These are phyloP conservation scores for Chaetodon trifasciatus DNA, from an alignment of 2,797 vertebrate genomes.

Conservation along the genomic window DNA sequence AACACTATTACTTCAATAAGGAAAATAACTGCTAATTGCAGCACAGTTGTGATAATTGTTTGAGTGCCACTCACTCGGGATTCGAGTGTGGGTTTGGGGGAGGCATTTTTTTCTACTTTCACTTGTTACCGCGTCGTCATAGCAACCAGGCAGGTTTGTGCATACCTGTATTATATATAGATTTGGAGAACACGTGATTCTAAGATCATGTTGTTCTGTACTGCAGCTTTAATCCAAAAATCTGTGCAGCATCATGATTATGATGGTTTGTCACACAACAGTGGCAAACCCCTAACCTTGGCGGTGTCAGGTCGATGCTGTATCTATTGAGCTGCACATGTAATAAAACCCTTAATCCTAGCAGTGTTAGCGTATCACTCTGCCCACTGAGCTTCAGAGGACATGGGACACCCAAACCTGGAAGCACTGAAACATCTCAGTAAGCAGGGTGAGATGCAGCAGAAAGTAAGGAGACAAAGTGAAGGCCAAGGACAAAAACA, in stretches of 20 bases:
- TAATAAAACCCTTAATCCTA: conserved; percentile 72
- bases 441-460: conserved; percentile 39
- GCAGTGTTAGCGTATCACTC: conserved; percentile 36
- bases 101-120: background rate
- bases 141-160: background rate
- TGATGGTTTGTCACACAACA: conserved; percentile 26
- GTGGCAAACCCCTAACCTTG: conserved; percentile 50
- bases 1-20: no score
- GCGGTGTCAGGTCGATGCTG: conserved; percentile 46
- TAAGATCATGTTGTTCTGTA: background rate
- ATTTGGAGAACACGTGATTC: background rate
- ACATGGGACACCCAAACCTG: conserved; percentile 39
- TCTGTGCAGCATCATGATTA: conserved; percentile 16
- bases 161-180: conserved; percentile 21
- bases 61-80: background rate
- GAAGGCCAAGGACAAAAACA: conserved; percentile 55
- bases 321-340: conserved; percentile 59
- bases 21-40: background rate
- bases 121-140: background rate
- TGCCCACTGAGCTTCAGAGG: conserved; percentile 51
- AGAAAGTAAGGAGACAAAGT: conserved; percentile 33
- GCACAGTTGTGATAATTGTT: background rate
- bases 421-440: conserved; percentile 49
- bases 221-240: conserved; percentile 48
- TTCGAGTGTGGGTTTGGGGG: background rate